Evolutionary conservation across 2,113 vertebrate genomes (phyloP).

Genomic region (Xenopus tropicalis): DNA sequence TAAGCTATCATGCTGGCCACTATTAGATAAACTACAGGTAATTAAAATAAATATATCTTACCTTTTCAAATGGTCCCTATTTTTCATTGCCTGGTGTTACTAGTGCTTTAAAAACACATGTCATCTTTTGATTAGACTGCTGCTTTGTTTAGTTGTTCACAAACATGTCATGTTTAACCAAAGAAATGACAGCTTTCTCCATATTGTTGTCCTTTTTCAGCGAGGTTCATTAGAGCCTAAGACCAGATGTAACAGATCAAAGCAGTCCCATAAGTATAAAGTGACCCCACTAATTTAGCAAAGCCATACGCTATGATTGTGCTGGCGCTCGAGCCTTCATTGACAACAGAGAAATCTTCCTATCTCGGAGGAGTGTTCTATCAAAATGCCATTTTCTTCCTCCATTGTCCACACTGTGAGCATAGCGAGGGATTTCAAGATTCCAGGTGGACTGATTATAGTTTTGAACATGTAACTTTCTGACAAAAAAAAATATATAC

Average conservation of each 20-base stretch:
- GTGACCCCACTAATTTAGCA: constrained; percentile 66
- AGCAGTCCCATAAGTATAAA: constrained; percentile 58
- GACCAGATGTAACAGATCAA: constrained; percentile 64
- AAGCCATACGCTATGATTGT: constrained; percentile 60
- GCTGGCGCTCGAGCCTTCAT: constrained; percentile 56
- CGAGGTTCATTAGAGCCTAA: constrained; percentile 65
- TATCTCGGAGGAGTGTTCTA: constrained; percentile 60
- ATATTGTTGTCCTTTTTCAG: constrained; percentile 55
- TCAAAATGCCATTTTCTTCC: constrained; percentile 66
- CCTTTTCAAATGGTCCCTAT: too few relatives aligned
- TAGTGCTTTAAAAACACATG: too few relatives aligned
- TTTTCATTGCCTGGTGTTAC: too few relatives aligned
- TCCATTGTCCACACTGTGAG: constrained; percentile 50
- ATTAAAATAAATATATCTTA: too few relatives aligned
- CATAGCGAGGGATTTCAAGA: constrained; percentile 59
- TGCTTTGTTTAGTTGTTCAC: constrained; percentile 59
- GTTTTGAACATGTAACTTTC: constrained; percentile 65
- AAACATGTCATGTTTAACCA: constrained; percentile 58
- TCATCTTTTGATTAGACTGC: too few relatives aligned
- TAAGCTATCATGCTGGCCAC: too few relatives aligned
- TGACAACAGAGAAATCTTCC: constrained; percentile 57
- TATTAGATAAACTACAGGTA: too few relatives aligned
- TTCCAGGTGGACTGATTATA: constrained; percentile 64
- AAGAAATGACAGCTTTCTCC: constrained; percentile 56
- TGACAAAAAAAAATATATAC: constrained; percentile 56